These are phyloP conservation scores for Sinocyclocheilus rhinocerous DNA, from an alignment of 2,113 vertebrate species.

Conservation along the genomic window DNA sequence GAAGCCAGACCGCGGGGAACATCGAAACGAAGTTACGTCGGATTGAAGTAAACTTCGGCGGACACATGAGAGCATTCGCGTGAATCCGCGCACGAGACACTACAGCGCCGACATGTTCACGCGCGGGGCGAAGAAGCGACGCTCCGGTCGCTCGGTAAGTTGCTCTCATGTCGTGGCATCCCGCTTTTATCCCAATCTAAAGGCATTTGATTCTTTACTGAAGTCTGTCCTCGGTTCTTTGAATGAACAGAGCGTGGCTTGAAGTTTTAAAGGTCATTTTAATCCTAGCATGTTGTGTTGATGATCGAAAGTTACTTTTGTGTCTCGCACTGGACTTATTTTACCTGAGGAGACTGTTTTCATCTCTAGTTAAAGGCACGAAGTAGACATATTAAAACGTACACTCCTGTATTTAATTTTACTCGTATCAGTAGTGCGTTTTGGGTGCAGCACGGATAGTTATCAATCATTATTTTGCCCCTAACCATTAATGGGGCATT, in stretches of 20 bases:
- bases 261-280: not conserved
- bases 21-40: not conserved
- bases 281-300: not conserved
- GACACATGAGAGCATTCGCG: not conserved
- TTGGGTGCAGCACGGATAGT: too few relatives aligned
- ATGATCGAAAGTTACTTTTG: not conserved
- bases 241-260: not conserved
- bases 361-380: not conserved
- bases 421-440: not conserved
- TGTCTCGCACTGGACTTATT: not conserved
- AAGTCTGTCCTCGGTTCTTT: not conserved
- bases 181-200: not conserved
- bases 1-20: not conserved
- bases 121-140: conserved; percentile 78
- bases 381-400: not conserved
- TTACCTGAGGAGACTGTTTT: conserved; percentile 34
- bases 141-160: conserved; percentile 76
- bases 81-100: not conserved
- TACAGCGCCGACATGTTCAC: conserved; percentile 72
- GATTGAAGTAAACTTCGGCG: not conserved
- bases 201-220: not conserved
- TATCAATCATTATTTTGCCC: not conserved
- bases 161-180: not conserved
- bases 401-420: not conserved
- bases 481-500: not conserved